Conservation (phyloP, 35 echinoderm and acorn worm species). For the Heliocidaris erythrogramma region DNA sequence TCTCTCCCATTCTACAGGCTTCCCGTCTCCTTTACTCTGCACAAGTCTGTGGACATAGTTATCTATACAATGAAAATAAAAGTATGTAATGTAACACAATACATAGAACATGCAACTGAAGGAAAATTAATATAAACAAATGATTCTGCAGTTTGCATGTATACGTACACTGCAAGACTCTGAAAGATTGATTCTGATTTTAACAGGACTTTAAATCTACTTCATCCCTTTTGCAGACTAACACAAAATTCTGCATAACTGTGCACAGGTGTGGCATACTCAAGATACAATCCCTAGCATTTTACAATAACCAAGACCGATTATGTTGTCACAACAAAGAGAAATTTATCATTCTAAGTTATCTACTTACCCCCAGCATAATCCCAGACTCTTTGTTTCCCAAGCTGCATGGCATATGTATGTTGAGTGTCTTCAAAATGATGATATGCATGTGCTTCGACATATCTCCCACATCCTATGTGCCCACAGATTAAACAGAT, state of each 20-base stretch:
- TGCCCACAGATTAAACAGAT: slow-evolving; percentile 97
- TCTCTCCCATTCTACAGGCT: slow-evolving; percentile 89
- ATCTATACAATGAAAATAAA: slow-evolving; percentile 61
- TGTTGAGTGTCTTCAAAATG: slow-evolving; percentile 99
- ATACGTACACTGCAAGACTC: too few species aligned
- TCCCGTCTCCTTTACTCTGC: slow-evolving; percentile 96
- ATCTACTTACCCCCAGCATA: slow-evolving; percentile 91
- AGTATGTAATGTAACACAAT: background rate
- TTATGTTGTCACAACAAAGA: too few species aligned
- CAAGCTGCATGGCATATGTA: slow-evolving; percentile 97
- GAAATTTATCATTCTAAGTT: background rate
- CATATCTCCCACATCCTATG: slow-evolving; percentile 93
- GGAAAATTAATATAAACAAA: too few species aligned
- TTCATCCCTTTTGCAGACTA: too few species aligned
- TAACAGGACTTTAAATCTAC: too few species aligned
- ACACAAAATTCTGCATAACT: too few species aligned
- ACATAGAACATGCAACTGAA: background rate
- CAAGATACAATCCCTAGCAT: background rate
- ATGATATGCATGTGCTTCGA: slow-evolving; percentile 82
- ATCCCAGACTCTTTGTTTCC: slow-evolving; percentile 97
- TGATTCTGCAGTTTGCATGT: too few species aligned
- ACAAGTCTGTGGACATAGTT: slow-evolving; percentile 97
- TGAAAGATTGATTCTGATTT: too few species aligned
- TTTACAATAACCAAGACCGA: background rate
- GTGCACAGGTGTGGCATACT: too few species aligned